Percentiles rank a stretch among this genome's conserved stretches.
These are phyloP conservation scores for Drosophila busckii DNA, from an alignment of 1,140 invertebrate genomes.

Conservation along the genomic window DNA sequence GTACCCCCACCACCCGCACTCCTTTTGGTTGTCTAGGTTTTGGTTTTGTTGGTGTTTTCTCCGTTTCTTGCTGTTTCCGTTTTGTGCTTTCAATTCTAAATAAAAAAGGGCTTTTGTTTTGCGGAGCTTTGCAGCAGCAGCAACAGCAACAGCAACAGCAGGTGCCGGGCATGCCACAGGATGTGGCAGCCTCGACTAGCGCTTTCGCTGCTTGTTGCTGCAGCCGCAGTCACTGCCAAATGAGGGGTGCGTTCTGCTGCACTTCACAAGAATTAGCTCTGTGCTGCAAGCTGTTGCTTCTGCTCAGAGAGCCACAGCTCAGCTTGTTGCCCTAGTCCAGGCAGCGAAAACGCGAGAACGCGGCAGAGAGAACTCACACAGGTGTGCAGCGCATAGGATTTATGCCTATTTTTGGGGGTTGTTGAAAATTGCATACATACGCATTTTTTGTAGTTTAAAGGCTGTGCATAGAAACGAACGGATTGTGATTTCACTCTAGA, in stretches of 20 bases:
- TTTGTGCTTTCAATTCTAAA: conserved; percentile 69
- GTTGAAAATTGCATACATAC: no score
- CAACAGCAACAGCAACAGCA: conserved; percentile 39
- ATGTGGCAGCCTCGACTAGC: conserved; percentile 40
- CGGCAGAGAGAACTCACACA: no score
- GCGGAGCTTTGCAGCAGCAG: conserved; percentile 40
- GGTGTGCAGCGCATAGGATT: no score
- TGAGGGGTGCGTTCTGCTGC: conserved; percentile 18
- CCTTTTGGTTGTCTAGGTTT: conserved; percentile 41
- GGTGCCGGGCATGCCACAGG: conserved; percentile 63
- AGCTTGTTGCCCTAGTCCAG: no score
- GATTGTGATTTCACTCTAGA: no score
- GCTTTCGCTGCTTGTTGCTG: conserved; percentile 1
- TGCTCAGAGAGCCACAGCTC: no score
- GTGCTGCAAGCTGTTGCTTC: conserved; percentile 12
- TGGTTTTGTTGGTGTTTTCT: no score
- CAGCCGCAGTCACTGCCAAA: conserved; percentile 8
- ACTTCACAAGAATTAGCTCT: no score
- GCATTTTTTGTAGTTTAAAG: no score
- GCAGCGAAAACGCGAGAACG: no score
- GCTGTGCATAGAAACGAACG: no score
- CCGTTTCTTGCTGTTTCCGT: conserved; percentile 61
- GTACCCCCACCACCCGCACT: not conserved
- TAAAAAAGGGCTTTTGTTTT: conserved; percentile 65
- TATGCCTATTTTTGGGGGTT: no score